A percentile compares a stretch with the other conserved stretches of the same genome.
Evolutionary conservation across 2,888 invertebrate genomes (phyloP).

Genomic region (Epinotia nisella): DNA sequence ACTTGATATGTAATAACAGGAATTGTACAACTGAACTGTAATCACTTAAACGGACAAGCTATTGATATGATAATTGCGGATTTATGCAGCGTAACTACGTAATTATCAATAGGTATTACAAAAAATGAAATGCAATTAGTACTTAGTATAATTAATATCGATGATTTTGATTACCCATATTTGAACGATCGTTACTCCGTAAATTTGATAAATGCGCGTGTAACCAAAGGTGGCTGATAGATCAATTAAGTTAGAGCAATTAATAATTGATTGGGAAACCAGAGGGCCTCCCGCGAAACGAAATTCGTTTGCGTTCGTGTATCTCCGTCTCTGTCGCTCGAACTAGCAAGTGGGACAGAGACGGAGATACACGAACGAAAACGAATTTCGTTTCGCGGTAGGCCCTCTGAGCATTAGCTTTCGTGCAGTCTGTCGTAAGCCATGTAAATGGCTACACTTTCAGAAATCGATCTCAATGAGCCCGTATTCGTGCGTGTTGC

Average conservation of each 20-base stretch:
- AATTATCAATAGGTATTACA: not conserved
- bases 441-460: conserved; percentile 52
- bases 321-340: no score
- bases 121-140: conserved; percentile 5
- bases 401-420: conserved; percentile 24
- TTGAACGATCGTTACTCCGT: conserved; percentile 27
- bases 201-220: conserved; percentile 15
- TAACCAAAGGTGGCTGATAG: conserved; percentile 21
- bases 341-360: no score
- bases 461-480: conserved; percentile 49
- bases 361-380: no score
- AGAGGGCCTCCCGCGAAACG: no score
- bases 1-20: conserved; percentile 13
- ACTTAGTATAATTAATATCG: conserved; percentile 3
- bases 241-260: conserved; percentile 30
- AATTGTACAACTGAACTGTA: conserved; percentile 18
- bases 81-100: not conserved
- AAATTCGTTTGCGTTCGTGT: no score
- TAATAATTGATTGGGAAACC: conserved; percentile 41
- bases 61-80: not conserved
- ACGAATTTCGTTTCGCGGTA: no score
- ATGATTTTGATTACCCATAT: conserved; percentile 14
- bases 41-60: not conserved
- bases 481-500: conserved; percentile 46
- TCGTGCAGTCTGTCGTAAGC: conserved; percentile 47